These are phyloP conservation scores for Axis porcinus DNA, from an alignment of 2,113 vertebrate genomes.

Conservation along the genomic window DNA sequence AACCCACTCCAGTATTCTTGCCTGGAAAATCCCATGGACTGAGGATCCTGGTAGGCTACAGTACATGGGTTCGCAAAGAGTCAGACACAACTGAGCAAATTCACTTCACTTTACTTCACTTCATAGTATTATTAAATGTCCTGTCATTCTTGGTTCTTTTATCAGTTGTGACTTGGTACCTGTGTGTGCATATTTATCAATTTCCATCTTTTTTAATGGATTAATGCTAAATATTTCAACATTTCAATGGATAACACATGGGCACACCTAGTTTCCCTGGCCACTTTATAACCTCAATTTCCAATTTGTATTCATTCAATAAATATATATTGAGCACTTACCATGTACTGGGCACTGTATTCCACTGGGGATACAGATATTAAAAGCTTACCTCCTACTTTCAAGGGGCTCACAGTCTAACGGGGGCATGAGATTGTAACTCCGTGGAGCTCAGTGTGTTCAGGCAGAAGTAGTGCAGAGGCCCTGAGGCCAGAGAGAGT, in stretches of 20 bases:
- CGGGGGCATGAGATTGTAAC: not conserved
- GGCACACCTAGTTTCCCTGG: not conserved
- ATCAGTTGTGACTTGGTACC: not conserved
- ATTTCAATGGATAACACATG: not conserved
- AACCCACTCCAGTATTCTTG: too few relatives aligned
- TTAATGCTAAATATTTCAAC: not conserved
- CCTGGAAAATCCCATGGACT: too few relatives aligned
- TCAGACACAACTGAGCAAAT: too few relatives aligned
- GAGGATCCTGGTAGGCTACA: too few relatives aligned
- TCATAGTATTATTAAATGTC: not conserved
- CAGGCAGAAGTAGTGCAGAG: not conserved
- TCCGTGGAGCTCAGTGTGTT: not conserved
- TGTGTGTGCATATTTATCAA: not conserved
- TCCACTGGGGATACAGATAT: not conserved
- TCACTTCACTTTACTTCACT: too few relatives aligned
- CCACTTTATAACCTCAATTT: not conserved
- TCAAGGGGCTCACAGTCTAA: not conserved
- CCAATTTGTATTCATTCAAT: not conserved
- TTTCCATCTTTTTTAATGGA: not conserved
- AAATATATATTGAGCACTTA: not conserved
- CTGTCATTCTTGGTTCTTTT: not conserved
- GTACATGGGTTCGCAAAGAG: too few relatives aligned
- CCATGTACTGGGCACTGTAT: not conserved
- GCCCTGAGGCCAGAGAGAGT: not conserved
- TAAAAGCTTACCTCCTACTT: not conserved